Conservation (phyloP, 2,888 invertebrate species). For the Drosophila picticornis region DNA sequence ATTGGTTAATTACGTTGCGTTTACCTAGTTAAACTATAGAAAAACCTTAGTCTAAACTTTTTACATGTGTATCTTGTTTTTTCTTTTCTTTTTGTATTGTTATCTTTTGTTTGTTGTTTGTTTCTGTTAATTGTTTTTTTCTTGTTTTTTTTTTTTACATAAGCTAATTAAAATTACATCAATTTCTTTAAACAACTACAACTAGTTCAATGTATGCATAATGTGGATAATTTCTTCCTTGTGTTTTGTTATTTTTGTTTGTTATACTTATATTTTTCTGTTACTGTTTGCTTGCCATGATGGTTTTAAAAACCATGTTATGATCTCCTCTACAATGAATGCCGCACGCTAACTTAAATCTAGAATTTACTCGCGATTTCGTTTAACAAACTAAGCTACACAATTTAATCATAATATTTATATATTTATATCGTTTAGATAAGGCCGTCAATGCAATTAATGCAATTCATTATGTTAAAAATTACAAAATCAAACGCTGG, state of each 20-base stretch:
- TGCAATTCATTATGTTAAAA: conserved; percentile 67
- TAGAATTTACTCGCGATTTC: conserved; percentile 67
- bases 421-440: conserved; percentile 76
- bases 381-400: conserved; percentile 76
- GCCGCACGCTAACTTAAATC: conserved; percentile 47
- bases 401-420: conserved; percentile 66
- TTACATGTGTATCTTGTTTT: conserved; percentile 56
- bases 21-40: conserved; percentile 68
- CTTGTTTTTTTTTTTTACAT: conserved; percentile 51
- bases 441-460: conserved; percentile 77
- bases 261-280: conserved; percentile 12
- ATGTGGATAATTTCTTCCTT: conserved; percentile 44
- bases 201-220: conserved; percentile 67
- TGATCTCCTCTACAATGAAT: conserved; percentile 37
- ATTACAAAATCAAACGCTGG: conserved; percentile 70
- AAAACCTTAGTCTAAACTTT: conserved; percentile 65
- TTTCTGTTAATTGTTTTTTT: conserved; percentile 47
- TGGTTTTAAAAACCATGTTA: conserved; percentile 71
- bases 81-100: conserved; percentile 21
- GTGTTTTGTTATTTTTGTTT: conserved; percentile 17
- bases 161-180: conserved; percentile 67
- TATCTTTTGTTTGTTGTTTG: conserved; percentile 38
- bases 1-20: conserved; percentile 72
- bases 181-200: conserved; percentile 68
- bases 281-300: conserved; percentile 23